These are phyloP conservation scores for Carterocephalus palaemon DNA, from an alignment of 2,888 invertebrate species.

Conservation along the genomic window DNA sequence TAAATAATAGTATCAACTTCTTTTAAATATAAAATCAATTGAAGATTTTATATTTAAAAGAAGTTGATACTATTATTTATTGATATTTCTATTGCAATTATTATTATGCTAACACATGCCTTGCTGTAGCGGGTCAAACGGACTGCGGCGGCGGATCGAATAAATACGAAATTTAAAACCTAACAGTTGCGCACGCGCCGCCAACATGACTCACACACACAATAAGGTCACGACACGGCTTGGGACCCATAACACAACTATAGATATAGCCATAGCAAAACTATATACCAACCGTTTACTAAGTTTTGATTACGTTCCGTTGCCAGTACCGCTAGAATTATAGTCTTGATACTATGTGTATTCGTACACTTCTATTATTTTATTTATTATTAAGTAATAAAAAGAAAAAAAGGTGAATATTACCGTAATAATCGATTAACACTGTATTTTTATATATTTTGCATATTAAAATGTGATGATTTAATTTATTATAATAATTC, in stretches of 20 bases:
- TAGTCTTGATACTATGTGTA: slow-evolving; percentile 45
- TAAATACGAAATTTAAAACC: slow-evolving; percentile 70
- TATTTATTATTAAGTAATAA: not conserved
- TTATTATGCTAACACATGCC: slow-evolving; percentile 19
- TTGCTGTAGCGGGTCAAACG: slow-evolving; percentile 20
- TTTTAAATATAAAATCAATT: too few relatives aligned
- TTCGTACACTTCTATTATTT: slow-evolving; percentile 14
- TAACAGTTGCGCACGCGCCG: slow-evolving; percentile 69
- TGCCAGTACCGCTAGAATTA: slow-evolving; percentile 35
- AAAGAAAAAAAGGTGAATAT: slow-evolving; percentile 8
- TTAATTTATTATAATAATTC: too few relatives aligned
- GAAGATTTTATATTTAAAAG: too few relatives aligned
- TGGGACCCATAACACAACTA: slow-evolving; percentile 36
- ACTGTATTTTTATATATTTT: too few relatives aligned
- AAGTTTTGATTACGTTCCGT: slow-evolving; percentile 64
- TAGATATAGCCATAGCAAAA: slow-evolving; percentile 41
- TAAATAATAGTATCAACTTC: too few relatives aligned
- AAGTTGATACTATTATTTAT: too few relatives aligned
- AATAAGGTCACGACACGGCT: slow-evolving; percentile 73
- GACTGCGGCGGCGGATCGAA: slow-evolving; percentile 26
- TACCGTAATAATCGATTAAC: too few relatives aligned
- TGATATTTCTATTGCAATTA: too few relatives aligned
- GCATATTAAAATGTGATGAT: too few relatives aligned
- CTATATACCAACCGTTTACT: slow-evolving; percentile 52
- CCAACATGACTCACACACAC: slow-evolving; percentile 68